Percentiles rank a stretch among this genome's conserved stretches.
Conservation (phyloP, 2,113 vertebrate genomes). For the Ceyx melanurus region DNA sequence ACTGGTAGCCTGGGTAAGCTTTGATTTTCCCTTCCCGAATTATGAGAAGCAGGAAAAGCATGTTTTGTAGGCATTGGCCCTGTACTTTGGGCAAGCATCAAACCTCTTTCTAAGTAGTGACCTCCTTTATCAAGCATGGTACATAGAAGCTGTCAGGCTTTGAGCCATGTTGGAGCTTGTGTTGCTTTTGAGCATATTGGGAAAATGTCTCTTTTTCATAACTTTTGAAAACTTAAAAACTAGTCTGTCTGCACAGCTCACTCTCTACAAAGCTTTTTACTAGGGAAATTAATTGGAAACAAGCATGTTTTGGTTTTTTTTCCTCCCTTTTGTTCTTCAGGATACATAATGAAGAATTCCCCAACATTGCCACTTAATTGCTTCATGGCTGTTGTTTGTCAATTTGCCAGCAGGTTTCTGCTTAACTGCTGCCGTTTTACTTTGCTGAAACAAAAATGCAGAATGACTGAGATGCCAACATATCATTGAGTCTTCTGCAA, state of each 20-base stretch:
- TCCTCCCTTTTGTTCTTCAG: conserved; percentile 16
- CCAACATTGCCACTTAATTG: conserved; percentile 67
- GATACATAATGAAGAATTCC: conserved; percentile 54
- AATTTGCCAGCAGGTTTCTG: conserved; percentile 72
- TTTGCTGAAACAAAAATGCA: conserved; percentile 68
- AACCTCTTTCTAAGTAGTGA: neutral
- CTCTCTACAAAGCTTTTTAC: neutral
- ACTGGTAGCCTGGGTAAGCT: neutral
- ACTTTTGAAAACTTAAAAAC: neutral
- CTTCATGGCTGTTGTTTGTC: conserved; percentile 71
- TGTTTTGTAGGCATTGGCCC: neutral
- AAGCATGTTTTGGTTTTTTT: neutral
- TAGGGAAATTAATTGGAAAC: conserved; percentile 23
- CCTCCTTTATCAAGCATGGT: neutral
- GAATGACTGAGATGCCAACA: conserved; percentile 68
- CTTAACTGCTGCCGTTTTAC: conserved; percentile 73
- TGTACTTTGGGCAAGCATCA: neutral
- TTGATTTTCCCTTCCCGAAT: neutral
- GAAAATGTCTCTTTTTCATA: neutral
- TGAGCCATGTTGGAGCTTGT: neutral
- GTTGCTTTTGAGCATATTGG: neutral
- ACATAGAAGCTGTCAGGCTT: neutral
- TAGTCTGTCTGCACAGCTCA: neutral
- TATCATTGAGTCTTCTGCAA: conserved; percentile 66
- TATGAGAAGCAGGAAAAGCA: neutral